Evolutionary conservation across 1,140 invertebrate species (phyloP), one percentile per base, ranked within the genome.

Genomic region (Drosophila pseudoobscura): DNA sequence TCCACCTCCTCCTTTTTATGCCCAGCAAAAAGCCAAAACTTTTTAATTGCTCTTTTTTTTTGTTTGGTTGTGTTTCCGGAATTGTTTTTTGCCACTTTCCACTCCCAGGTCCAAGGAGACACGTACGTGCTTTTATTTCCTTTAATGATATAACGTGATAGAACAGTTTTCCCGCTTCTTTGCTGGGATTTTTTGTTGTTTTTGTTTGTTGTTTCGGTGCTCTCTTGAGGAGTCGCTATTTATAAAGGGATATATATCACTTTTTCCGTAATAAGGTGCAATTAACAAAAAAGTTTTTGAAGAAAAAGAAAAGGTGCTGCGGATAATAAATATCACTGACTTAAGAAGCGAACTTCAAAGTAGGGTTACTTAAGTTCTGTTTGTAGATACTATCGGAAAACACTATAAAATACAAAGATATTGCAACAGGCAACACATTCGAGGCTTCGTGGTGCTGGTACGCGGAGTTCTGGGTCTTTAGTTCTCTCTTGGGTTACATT

Each of bases 71-170:
- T 70, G 51, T 44, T 64, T 63, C 31, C 66, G 43, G 71, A 80
- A 80, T 72, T 75, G 61, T 75, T 82, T 77, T 78, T 69, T 73
- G 56, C 63, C 66, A 54, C 59, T 68, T 52, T 52, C 54, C 45
- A 54, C 52, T 61, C 57, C 44, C 62, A 60, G 63, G 53, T 70
- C 70, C 51, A 70, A 47, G 57, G 70, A 78, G 75, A 84, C 80
- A 83, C 75, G 80, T 83, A 83, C 75, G 71, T 79, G 80, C 80
- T 65, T 83, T 80, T 75, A 83, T 84, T 84, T 58, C 47, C 63
- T 75, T 73, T 83, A 82, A 82, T 82, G 79, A 82, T 70, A 83
- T 78, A 83, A 82, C 79, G 79, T 82, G 79, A 82, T 82, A 53
- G 69, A 70, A 70, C 66, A 57, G 66, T 53, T 53, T 53, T 39